phyloP scores from a whole-genome alignment of 2,113 vertebrate genomes.

The Muntiacus muntjak region DNA sequence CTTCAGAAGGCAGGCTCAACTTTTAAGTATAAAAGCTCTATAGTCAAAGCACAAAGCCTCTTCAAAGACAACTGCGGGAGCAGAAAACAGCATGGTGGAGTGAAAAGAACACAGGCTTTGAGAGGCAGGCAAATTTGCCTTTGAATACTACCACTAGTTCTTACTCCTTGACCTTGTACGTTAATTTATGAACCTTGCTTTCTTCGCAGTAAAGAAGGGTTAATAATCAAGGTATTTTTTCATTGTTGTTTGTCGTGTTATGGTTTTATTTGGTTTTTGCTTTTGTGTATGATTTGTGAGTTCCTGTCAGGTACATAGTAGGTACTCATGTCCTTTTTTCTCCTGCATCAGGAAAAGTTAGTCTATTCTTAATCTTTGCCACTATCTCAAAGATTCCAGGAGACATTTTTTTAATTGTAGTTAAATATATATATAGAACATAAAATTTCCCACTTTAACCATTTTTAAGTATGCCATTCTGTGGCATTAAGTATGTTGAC shows the following conservation, averaged over 20 bases:
- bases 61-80: neutral
- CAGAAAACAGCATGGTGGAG: neutral
- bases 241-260: neutral
- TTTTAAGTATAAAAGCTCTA: constrained; percentile 36
- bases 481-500: neutral
- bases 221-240: neutral
- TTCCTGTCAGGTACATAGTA: neutral
- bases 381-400: neutral
- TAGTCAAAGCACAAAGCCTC: constrained; percentile 8
- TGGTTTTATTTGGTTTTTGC: neutral
- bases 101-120: neutral
- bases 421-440: neutral
- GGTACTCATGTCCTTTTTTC: neutral
- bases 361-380: neutral
- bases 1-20: constrained; percentile 59
- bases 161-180: neutral
- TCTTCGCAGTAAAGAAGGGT: neutral
- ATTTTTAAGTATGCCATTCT: neutral
- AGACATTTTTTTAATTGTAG: neutral
- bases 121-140: neutral
- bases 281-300: neutral
- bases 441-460: neutral
- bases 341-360: neutral
- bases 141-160: neutral
- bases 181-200: neutral